These are phyloP conservation scores for Periphyllus acericola DNA, from an alignment of 2,888 invertebrate genomes.

Conservation along the genomic window DNA sequence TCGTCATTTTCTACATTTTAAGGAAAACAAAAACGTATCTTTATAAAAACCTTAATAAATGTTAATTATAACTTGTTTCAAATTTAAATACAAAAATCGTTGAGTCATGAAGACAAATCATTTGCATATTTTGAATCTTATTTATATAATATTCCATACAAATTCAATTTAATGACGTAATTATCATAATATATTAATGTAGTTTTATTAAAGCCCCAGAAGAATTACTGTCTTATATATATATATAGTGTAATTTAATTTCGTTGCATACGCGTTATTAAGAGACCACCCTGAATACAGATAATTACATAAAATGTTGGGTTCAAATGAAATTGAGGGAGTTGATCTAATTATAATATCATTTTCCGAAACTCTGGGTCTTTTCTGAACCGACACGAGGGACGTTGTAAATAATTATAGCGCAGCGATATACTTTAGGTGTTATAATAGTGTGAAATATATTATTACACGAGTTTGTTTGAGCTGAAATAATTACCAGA, in stretches of 20 bases:
- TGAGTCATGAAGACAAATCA: neutral
- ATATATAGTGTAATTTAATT: neutral
- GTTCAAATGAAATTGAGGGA: slow-evolving; percentile 20
- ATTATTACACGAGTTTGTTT: neutral
- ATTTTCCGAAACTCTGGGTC: neutral
- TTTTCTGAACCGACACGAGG: neutral
- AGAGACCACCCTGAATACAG: neutral
- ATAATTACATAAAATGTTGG: slow-evolving; percentile 19
- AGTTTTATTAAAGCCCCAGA: slow-evolving; percentile 6
- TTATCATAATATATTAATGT: neutral
- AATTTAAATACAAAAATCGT: neutral
- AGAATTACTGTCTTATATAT: neutral
- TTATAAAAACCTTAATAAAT: neutral
- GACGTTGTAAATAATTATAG: slow-evolving; percentile 6
- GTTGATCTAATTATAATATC: slow-evolving; percentile 30
- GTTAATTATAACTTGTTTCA: neutral
- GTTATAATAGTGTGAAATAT: neutral
- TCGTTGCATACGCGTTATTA: neutral
- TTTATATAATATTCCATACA: neutral
- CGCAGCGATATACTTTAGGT: neutral
- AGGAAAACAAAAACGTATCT: neutral
- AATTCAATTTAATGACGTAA: neutral
- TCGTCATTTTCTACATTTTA: neutral
- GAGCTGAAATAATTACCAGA: neutral
- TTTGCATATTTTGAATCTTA: neutral